Evolutionary conservation across 2,113 vertebrate species (phyloP), one percentile per base, ranked within the genome.

Genomic region (Salvelinus namaycush): DNA sequence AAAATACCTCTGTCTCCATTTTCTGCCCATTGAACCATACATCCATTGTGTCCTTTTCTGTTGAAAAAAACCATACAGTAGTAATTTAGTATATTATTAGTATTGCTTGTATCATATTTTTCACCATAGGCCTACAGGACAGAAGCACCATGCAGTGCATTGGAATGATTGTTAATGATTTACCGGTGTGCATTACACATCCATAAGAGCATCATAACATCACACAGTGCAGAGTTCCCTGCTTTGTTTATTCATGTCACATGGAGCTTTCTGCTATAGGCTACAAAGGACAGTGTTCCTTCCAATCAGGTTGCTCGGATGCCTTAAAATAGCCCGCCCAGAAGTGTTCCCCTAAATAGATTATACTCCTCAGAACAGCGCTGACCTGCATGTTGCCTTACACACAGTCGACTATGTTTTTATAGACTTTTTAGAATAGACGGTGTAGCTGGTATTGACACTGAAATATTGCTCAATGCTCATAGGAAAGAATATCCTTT

Each of bases 11-110:
- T 0, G 96, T 96, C 77, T 98, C 96, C 94, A 97, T 84, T 79
- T 96, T 97, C 79, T 95, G 88, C 4, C 97, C 97, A 0, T 99
- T 98, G 90, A 96, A 97, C 97, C 97, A 98, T 9, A 99, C 93
- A 8, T 99, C 97, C 97, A 99, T 97, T 0, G 96, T 98, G 87
- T 99, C 97, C 79, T 99, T 99, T 83, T 99, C 97, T 99, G 91
- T 84, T 51, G 68, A 49, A 24, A 20, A 59, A n/a, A 67, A 59
- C 29, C 7, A 67, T 48, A 48, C 31, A 44, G 65, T 1, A 67
- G 1, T 31, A 5, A 31, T 71, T 70, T 34, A 34, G 34, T 34
- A 8, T 34, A 34, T 34, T 51, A 49, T 65, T 60, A 14, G 12
- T 54, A 54, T 75, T 77, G 14, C 20, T 12, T 48, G 22, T 27